Conservation (phyloP, 2,797 vertebrate species). For the Cichlasoma orientale region DNA sequence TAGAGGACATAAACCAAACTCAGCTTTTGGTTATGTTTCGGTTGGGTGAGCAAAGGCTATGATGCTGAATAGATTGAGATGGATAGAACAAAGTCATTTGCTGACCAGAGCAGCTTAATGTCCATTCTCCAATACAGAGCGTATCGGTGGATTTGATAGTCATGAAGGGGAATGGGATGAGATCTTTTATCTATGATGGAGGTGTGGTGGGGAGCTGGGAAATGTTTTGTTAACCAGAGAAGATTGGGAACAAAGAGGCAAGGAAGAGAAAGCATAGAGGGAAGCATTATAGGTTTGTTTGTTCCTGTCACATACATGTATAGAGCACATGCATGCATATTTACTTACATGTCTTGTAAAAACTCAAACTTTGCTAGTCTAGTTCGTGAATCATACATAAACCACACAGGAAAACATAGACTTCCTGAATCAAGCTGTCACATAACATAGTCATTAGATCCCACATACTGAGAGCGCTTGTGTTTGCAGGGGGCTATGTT, state of each 20-base stretch:
- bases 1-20: slow-evolving; percentile 26
- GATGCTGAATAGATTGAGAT: slow-evolving; percentile 50
- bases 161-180: slow-evolving; percentile 49
- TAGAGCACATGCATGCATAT: too few species aligned
- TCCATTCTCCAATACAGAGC: slow-evolving; percentile 30
- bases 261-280: not conserved
- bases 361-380: slow-evolving; percentile 17
- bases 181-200: slow-evolving; percentile 47
- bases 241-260: not conserved
- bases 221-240: not conserved
- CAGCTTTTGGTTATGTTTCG: slow-evolving; percentile 11
- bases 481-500: slow-evolving; percentile 43
- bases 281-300: not conserved
- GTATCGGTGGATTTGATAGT: slow-evolving; percentile 56
- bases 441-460: slow-evolving; percentile 44
- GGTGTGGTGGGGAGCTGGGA: slow-evolving; percentile 1
- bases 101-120: slow-evolving; percentile 47
- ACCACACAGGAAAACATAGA: slow-evolving; percentile 1
- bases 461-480: slow-evolving; percentile 20
- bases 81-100: slow-evolving; percentile 46
- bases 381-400: not conserved
- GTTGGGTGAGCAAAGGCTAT: slow-evolving; percentile 48
- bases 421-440: slow-evolving; percentile 41
- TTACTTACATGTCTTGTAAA: not conserved
- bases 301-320: not conserved